Base-by-base conservation (phyloP, 2,113 vertebrate genomes). In the Hepsetus odoe region DNA sequence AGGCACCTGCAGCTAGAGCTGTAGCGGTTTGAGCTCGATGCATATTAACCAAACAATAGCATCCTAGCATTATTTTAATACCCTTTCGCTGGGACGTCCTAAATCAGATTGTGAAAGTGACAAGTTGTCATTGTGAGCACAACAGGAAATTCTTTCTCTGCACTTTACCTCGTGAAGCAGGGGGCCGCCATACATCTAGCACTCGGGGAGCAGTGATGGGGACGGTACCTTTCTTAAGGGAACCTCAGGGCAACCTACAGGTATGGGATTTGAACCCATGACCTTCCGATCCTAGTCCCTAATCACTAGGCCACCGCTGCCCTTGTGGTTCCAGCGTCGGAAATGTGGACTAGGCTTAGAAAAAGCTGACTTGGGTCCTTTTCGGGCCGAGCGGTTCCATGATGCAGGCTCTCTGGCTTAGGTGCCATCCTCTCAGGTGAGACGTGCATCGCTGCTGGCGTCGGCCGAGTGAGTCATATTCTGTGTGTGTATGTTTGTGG, bases 401-500 rank as follows among this genome's bases (percentile, higher is more conserved):
- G 58, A 28, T 53, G 30, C 58, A 72, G 44, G 56, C 38, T 14
- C n/a, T 33, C 12, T 2, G 49, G 58, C 59, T 70, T 64, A 33
- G 13, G 68, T 24, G 20, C 28, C 49, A 71, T 70, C n/a, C 26
- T 49, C 30, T 72, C 38, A 16, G 58, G 58, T 61, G 32, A 58
- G 69, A 59, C 38, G 2, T 68, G 53, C 33, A 20, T 59, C n/a
- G 7, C 66, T 35, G n/a, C 35, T 70, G 3, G 33, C 1, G 13
- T 59, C 55, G 40, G 53, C 4, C 53, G 16, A 46, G 56, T 82
- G 58, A 82, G 51, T 70, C 53, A 79, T 76, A n/a, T 33, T 65
- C 33, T 32, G 18, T 42, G 40, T 38, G 46, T 61, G 33, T 26
- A 35, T 70, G 72, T 9, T 11, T 42, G 20, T 44, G 30, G 53